A percentile compares a stretch with the other conserved stretches of the same genome.
Conservation (phyloP, 2,797 vertebrate genomes). For the Alexandromys oeconomus region DNA sequence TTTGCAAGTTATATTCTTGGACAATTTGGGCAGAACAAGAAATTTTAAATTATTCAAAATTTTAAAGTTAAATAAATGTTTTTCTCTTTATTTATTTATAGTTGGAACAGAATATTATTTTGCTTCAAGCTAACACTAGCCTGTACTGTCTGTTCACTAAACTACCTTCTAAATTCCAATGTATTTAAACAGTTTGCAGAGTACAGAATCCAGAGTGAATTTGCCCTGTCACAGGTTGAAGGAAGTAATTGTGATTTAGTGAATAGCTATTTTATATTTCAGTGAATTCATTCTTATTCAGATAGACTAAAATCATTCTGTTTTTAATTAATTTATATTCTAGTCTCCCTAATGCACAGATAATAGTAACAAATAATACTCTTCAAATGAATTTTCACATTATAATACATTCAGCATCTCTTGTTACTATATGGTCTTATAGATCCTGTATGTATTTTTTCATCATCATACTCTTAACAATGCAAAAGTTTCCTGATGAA, state of each 20-base stretch:
- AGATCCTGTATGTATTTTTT: neutral
- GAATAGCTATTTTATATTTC: neutral
- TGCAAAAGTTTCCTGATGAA: neutral
- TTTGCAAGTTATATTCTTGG: conserved; percentile 21
- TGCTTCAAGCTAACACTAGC: neutral
- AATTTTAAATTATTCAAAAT: conserved; percentile 22
- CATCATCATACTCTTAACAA: neutral
- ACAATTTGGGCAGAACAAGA: conserved; percentile 29
- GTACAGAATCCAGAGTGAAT: neutral
- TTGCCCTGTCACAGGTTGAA: neutral
- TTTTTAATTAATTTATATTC: conserved; percentile 6
- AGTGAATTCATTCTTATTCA: conserved; percentile 16
- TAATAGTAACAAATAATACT: neutral
- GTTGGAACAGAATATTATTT: neutral
- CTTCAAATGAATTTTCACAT: neutral
- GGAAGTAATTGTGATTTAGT: conserved; percentile 29
- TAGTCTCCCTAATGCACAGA: neutral
- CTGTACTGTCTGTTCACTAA: neutral
- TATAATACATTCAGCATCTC: neutral
- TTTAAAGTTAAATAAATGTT: neutral
- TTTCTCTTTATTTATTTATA: neutral
- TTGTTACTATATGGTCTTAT: neutral
- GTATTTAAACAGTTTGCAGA: neutral
- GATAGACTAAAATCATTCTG: neutral
- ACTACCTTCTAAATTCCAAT: neutral